Conservation (phyloP, 2,797 vertebrate species). For the Falco peregrinus region DNA sequence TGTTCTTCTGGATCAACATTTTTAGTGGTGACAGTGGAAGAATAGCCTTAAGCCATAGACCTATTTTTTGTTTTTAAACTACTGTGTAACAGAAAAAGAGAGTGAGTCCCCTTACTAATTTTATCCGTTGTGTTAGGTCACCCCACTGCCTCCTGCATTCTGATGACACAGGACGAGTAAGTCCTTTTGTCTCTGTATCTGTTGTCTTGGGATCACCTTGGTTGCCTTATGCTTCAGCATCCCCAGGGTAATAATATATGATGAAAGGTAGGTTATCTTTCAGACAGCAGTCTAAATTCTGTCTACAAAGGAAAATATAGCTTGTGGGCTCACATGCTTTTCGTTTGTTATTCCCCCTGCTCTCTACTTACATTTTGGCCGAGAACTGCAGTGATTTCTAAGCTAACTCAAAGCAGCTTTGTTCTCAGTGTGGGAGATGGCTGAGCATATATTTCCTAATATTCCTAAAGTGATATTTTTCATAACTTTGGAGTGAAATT, state of each 20-base stretch:
- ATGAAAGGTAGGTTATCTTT: not conserved
- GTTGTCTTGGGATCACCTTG: not conserved
- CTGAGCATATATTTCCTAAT: not conserved
- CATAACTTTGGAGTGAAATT: not conserved
- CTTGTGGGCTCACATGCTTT: not conserved
- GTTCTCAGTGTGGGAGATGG: not conserved
- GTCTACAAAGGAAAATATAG: not conserved
- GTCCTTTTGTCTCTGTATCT: not conserved
- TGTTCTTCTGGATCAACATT: not conserved
- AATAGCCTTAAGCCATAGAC: not conserved
- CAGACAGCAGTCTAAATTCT: not conserved
- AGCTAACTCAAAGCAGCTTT: not conserved
- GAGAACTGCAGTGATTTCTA: not conserved
- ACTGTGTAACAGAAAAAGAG: not conserved
- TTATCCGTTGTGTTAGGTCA: not conserved
- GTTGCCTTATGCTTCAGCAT: not conserved
- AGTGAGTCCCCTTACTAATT: not conserved
- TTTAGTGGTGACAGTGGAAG: not conserved
- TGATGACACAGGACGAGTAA: conserved; percentile 17
- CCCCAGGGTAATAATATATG: not conserved
- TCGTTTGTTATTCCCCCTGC: not conserved
- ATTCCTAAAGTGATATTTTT: not conserved
- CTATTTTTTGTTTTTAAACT: not conserved
- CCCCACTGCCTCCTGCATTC: not conserved
- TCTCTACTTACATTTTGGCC: not conserved